Percentiles rank a stretch among this genome's conserved stretches.
Conservation (phyloP, 1,140 invertebrate genomes). For the Mya arenaria region DNA sequence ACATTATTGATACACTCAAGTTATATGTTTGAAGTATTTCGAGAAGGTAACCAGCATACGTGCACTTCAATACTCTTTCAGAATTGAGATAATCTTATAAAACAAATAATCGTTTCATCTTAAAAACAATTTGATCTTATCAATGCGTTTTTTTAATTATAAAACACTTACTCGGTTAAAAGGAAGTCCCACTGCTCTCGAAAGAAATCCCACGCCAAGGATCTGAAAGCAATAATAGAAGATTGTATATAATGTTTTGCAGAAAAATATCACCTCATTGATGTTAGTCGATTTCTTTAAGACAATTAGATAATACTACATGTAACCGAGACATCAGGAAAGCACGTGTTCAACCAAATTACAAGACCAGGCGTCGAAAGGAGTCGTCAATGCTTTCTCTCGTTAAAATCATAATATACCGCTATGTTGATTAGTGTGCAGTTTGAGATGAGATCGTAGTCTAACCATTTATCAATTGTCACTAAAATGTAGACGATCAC, state of each 20-base stretch:
- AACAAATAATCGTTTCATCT: not conserved
- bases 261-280: not conserved
- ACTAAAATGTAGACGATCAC: slow-evolving; percentile 79
- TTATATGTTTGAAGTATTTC: no score
- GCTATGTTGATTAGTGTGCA: no score
- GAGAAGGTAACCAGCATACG: no score
- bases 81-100: not conserved
- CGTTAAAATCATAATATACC: not conserved
- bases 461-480: not conserved
- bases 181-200: slow-evolving; percentile 86
- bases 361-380: not conserved
- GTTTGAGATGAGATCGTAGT: not conserved
- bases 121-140: no score
- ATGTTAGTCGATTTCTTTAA: not conserved
- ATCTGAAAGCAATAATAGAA: slow-evolving; percentile 70
- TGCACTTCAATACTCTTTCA: no score
- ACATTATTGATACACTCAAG: not conserved
- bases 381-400: not conserved
- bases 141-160: no score
- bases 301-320: not conserved
- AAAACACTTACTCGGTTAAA: slow-evolving; percentile 40
- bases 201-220: slow-evolving; percentile 89
- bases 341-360: not conserved
- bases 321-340: not conserved
- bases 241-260: not conserved